phyloP scores from a whole-genome alignment of 2,113 vertebrate genomes.

The Speoplatyrhinus poulsoni region DNA sequence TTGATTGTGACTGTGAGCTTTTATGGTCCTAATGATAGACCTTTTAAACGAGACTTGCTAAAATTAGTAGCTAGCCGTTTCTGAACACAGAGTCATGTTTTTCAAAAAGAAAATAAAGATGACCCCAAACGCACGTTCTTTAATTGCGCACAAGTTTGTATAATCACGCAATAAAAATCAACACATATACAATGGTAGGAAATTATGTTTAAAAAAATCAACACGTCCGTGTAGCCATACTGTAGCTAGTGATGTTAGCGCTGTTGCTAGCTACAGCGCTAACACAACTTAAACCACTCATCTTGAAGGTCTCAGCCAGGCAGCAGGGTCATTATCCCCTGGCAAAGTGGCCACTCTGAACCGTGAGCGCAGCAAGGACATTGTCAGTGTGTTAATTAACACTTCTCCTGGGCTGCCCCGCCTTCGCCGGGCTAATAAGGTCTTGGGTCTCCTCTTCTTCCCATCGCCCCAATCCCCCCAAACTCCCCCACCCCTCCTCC shows the following conservation, averaged over 20 bases:
- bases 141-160: conserved; percentile 23
- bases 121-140: conserved; percentile 9
- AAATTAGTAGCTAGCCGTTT: conserved; percentile 57
- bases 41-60: conserved; percentile 42
- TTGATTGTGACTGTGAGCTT: conserved; percentile 53
- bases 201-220: conserved; percentile 13
- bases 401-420: conserved; percentile 74
- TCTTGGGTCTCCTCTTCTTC: conserved; percentile 41
- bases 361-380: conserved; percentile 73
- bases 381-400: conserved; percentile 79
- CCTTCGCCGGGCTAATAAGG: conserved; percentile 72
- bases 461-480: conserved; percentile 41
- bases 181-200: conserved; percentile 10
- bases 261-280: conserved; percentile 4
- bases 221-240: conserved; percentile 35
- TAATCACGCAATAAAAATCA: conserved; percentile 35
- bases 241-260: neutral
- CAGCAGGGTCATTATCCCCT: conserved; percentile 70
- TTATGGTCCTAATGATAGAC: conserved; percentile 56
- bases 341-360: conserved; percentile 69
- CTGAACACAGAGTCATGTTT: conserved; percentile 28
- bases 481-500: conserved; percentile 12
- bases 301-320: conserved; percentile 67
- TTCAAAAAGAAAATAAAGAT: conserved; percentile 41
- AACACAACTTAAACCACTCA: conserved; percentile 20